Evolutionary conservation across 2,888 invertebrate genomes (phyloP).

Genomic region (Azorinus chamasolen): DNA sequence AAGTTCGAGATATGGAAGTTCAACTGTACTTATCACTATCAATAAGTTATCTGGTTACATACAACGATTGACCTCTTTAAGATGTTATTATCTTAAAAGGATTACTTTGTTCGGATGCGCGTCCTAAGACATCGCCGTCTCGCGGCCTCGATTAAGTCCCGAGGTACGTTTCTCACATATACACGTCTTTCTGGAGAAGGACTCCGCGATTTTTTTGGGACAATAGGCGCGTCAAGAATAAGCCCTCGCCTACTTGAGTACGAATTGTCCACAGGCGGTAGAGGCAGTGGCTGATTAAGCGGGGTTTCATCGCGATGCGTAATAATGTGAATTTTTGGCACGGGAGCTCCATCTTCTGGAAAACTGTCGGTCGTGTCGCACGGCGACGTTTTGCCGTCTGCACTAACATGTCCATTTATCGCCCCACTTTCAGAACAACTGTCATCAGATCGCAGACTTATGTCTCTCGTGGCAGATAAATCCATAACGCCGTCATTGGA

Average conservation of each 20-base stretch:
- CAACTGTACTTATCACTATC: too few relatives aligned
- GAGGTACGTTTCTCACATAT: constrained; percentile 77
- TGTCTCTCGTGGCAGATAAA: constrained; percentile 73
- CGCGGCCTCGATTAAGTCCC: constrained; percentile 80
- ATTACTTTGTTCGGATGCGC: constrained; percentile 79
- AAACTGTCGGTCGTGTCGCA: constrained; percentile 46
- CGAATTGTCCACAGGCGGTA: constrained; percentile 78
- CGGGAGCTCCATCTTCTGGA: constrained; percentile 55
- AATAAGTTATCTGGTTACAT: too few relatives aligned
- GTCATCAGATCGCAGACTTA: constrained; percentile 44
- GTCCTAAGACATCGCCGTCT: constrained; percentile 78
- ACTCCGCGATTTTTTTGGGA: constrained; percentile 76
- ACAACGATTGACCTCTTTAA: too few relatives aligned
- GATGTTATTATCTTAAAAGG: too few relatives aligned
- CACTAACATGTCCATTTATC: constrained; percentile 18
- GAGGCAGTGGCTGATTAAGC: constrained; percentile 71
- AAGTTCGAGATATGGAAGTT: too few relatives aligned
- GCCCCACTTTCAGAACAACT: constrained; percentile 59
- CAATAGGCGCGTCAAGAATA: constrained; percentile 84
- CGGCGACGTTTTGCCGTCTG: constrained; percentile 33
- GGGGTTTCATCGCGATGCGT: constrained; percentile 72
- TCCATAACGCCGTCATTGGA: constrained; percentile 79
- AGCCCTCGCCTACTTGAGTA: constrained; percentile 82
- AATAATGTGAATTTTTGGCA: constrained; percentile 81
- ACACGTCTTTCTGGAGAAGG: constrained; percentile 79